Conservation (phyloP, 2,113 vertebrate species). For the Pteruthius melanotis region DNA sequence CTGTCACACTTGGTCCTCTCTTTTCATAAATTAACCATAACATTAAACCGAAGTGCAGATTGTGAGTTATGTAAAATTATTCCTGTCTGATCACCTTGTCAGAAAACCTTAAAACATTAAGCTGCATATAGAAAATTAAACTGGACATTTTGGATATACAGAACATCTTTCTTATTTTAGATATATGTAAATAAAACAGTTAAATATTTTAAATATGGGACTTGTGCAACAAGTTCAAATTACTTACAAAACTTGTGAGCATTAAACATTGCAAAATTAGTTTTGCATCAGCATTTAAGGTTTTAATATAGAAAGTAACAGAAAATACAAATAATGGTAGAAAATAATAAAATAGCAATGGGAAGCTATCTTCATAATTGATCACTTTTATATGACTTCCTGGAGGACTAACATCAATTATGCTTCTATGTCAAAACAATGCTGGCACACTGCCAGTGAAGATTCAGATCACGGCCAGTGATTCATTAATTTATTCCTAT, state of each 20-base stretch:
- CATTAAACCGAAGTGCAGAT: background rate
- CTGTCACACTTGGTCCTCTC: background rate
- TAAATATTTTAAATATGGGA: background rate
- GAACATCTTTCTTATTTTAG: background rate
- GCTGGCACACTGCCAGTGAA: background rate
- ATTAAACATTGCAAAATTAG: background rate
- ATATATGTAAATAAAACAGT: background rate
- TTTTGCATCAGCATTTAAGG: background rate
- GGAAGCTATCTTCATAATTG: slow-evolving; percentile 33
- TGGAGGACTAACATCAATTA: slow-evolving; percentile 26
- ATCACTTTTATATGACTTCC: slow-evolving; percentile 58
- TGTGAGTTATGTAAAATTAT: background rate
- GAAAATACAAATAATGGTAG: background rate
- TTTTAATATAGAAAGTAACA: background rate
- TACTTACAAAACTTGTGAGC: background rate
- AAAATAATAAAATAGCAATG: slow-evolving; percentile 9
- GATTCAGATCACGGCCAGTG: background rate
- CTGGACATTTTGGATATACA: background rate
- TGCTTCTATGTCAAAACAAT: slow-evolving; percentile 22
- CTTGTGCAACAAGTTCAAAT: background rate
- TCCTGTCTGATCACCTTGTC: background rate
- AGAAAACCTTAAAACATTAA: background rate
- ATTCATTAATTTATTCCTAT: background rate
- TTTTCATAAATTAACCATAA: background rate
- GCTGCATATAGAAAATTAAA: background rate